Conservation (phyloP, 2,888 invertebrate genomes). For the Zaprionus lineosus region DNA sequence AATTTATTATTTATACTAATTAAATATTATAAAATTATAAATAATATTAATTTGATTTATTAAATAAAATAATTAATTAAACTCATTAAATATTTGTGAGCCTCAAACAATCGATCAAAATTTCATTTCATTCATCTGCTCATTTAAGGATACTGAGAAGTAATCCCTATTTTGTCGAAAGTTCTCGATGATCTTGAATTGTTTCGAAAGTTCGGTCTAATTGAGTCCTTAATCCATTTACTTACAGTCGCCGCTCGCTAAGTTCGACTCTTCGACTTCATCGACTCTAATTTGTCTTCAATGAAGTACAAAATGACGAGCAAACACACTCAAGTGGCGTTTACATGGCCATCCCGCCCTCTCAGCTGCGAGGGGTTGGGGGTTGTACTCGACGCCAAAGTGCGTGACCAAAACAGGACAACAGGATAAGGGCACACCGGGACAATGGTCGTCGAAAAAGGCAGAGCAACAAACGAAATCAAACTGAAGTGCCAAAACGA, state of each 20-base stretch:
- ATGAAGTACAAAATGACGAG: constrained; percentile 54
- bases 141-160: too few relatives aligned
- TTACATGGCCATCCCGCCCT: constrained; percentile 4
- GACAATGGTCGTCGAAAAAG: constrained; percentile 25
- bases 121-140: too few relatives aligned
- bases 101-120: too few relatives aligned
- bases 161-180: too few relatives aligned
- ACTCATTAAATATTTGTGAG: too few relatives aligned
- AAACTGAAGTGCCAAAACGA: constrained; percentile 71
- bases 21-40: too few relatives aligned
- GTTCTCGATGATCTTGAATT: too few relatives aligned
- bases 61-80: too few relatives aligned
- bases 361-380: constrained; percentile 33
- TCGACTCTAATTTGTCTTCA: constrained; percentile 72
- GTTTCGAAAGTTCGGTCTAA: too few relatives aligned
- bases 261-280: constrained; percentile 34
- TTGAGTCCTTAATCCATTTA: not conserved
- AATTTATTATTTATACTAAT: too few relatives aligned
- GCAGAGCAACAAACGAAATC: constrained; percentile 51
- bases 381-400: constrained; percentile 37
- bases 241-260: constrained; percentile 4
- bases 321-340: constrained; percentile 41
- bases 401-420: constrained; percentile 51
- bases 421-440: constrained; percentile 22
- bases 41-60: too few relatives aligned